Evolutionary conservation across 2,113 vertebrate species (phyloP).

Genomic region (Oceanodroma tethys): DNA sequence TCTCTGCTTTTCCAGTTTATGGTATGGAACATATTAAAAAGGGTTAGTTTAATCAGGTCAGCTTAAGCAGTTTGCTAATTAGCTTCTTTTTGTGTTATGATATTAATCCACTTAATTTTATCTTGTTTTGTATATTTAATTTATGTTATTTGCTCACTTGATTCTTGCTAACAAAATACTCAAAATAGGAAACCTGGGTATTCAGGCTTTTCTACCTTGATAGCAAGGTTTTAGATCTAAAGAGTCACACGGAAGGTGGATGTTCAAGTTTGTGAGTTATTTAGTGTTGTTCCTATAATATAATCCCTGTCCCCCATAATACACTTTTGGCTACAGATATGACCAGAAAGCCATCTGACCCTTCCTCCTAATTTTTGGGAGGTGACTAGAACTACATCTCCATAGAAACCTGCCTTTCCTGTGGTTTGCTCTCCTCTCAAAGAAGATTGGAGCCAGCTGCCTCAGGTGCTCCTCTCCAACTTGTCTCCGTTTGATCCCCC

Average conservation of each 20-base stretch:
- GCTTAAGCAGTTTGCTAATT: background rate
- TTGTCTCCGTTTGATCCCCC: fast-evolving
- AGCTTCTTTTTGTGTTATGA: background rate
- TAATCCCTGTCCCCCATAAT: background rate
- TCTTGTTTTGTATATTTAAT: background rate
- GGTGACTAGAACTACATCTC: background rate
- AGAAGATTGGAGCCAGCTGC: background rate
- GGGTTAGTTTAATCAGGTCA: background rate
- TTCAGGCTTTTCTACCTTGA: background rate
- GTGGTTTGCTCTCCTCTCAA: background rate
- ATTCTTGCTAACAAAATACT: background rate
- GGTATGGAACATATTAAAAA: background rate
- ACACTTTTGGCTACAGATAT: background rate
- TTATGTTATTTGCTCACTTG: background rate
- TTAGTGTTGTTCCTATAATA: background rate
- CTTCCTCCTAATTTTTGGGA: background rate
- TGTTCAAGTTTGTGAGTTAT: background rate
- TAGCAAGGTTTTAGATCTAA: background rate
- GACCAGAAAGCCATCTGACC: background rate
- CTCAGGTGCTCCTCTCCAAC: background rate
- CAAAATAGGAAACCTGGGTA: background rate
- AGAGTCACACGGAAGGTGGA: background rate
- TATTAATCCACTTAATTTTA: background rate
- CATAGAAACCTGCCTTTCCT: background rate
- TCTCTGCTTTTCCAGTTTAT: background rate